Base-by-base conservation (phyloP, 2,113 vertebrate genomes). In the Tiliqua scincoides region DNA sequence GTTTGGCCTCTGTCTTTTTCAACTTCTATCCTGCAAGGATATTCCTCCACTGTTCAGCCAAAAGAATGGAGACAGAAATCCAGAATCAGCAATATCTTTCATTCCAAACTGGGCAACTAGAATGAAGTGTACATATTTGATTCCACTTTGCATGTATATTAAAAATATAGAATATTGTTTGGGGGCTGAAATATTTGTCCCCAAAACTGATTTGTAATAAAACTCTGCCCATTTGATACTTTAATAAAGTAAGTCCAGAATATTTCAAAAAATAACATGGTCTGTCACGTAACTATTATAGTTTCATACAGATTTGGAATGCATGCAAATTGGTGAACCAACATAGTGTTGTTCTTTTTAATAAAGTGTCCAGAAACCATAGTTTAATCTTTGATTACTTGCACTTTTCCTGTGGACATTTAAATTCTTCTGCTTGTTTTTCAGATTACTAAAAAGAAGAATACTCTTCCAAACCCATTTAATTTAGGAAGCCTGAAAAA, bases 401-500 rank as follows among this genome's bases (percentile, higher is more conserved):
- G 7, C 85, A 27, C 83, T 75, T 25, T 85, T 48, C 89, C 35
- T 88, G 32, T 87, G 87, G 43, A 0, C 4, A 37, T 86, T 90
- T 12, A 81, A 67, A 8, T 57, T 85, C 0, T 65, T 54, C 30
- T 83, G 23, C 27, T 91, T 91, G 35, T 88, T 94, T 93, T 94
- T 85, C 94, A 99, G 98, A 91, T 92, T 43, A 91, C 96, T 88
- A 97, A 96, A 92, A 97, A 96, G 94, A 99, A 97, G 85, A 96
- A 97, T 84, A 75, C 86, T 11, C 88, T 97, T 87, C 97, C 97
- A 54, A 99, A 98, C 95, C 98, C 97, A 0, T 98, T 99, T 96
- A 93, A 98, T 88, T 95, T 98, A 89, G 98, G 98, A 86, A 97
- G 95, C 57, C 88, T 97, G 91, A 98, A 94, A 96, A 99, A 97